Conservation (phyloP, 2,797 vertebrate genomes). For the Syncerus caffer region DNA sequence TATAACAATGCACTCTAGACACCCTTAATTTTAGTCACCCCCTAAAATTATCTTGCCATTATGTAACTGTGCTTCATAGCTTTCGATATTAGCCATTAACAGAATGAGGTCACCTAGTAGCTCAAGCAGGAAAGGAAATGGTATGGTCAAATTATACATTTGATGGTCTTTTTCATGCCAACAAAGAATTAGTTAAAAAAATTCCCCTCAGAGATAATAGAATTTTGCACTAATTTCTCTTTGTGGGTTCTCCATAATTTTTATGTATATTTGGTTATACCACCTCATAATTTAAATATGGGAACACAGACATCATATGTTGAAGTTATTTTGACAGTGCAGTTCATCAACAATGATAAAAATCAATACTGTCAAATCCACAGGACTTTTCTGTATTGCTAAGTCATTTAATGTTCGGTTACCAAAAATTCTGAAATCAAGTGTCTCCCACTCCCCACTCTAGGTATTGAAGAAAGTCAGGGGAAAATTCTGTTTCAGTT, state of each 20-base stretch:
- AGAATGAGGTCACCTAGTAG: not conserved
- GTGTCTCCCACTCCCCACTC: not conserved
- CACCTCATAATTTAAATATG: not conserved
- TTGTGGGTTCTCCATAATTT: not conserved
- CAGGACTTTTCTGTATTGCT: not conserved
- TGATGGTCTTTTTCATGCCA: not conserved
- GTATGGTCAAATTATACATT: not conserved
- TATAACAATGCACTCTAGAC: not conserved
- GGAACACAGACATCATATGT: not conserved
- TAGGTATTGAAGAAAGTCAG: not conserved
- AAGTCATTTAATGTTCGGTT: not conserved
- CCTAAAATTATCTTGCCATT: not conserved
- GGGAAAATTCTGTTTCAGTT: constrained; percentile 8
- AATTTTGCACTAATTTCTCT: not conserved
- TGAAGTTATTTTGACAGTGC: constrained; percentile 6
- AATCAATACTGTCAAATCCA: not conserved
- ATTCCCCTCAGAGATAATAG: not conserved
- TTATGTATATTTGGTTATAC: not conserved
- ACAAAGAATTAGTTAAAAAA: not conserved
- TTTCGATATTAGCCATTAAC: not conserved
- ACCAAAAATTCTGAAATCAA: constrained; percentile 10
- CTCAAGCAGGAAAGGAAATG: not conserved
- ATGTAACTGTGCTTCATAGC: not conserved
- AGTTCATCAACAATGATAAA: not conserved
- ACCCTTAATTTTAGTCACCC: not conserved